Evolutionary conservation across 2,113 vertebrate genomes (phyloP), one percentile per base, ranked within the genome.

Genomic region (Puffinus mauretanicus): DNA sequence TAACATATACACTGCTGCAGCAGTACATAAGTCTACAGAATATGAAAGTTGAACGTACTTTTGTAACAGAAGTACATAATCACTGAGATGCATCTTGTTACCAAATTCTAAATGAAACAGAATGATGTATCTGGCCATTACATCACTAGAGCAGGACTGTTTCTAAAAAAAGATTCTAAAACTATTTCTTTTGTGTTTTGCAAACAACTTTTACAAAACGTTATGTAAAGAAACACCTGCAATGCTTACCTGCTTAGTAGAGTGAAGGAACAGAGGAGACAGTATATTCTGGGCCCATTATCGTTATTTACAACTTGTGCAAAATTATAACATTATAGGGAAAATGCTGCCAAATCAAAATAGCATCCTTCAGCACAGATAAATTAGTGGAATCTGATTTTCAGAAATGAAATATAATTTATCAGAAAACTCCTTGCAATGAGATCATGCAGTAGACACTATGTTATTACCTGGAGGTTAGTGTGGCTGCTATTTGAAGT

Each of bases 391-490:
- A 89, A 32, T 1, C 9, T 46, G 60, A 71, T 65, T 87, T 83
- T 66, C 29, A 88, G 60, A 79, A 93, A 60, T 62, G 1, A 84
- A 77, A 40, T 24, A 25, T 2, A 36, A 40, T 70, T 72, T 84
- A 34, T 61, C 65, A 71, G 32, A 38, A 80, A 92, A 32, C 17
- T 89, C 30, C 21, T 52, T 73, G 36, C 40, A 66, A 16, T 21
- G 13, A 76, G 55, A 58, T 44, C 38, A 78, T 60, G 13, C 10
- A 66, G 25, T 20, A 76, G 47, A 89, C 18, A n/a, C 4, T 32
- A 3, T 17, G 7, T 66, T 30, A 71, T 95, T 97, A 97, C 97
- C 97, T 97, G 95, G 25, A 29, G 5, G 10, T 94, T 92, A 64
- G 52, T 25, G 38, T 96, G 83, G 80, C 51, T 96, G 93, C 70